Conservation (phyloP, 2,113 vertebrate species). For the Mesoclemmys tuberculata region DNA sequence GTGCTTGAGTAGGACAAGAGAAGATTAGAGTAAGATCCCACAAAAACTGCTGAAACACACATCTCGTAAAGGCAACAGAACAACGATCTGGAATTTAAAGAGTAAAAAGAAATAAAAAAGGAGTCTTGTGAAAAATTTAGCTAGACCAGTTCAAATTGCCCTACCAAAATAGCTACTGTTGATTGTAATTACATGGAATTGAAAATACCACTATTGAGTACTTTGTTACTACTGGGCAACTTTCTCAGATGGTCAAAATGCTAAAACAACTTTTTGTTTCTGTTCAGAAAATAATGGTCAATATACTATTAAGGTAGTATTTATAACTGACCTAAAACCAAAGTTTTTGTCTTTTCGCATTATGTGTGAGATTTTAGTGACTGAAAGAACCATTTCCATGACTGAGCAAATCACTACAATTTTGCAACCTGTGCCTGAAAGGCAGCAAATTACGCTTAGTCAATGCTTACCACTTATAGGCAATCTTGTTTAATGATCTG, state of each 20-base stretch:
- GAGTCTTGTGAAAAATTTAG: not conserved
- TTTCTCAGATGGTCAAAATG: not conserved
- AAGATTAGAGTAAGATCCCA: not conserved
- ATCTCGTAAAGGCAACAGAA: not conserved
- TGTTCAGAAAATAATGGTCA: not conserved
- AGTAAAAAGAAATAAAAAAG: not conserved
- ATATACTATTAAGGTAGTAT: not conserved
- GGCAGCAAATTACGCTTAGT: conserved; percentile 25
- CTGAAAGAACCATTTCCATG: conserved; percentile 8
- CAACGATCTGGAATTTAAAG: not conserved
- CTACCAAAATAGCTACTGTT: not conserved
- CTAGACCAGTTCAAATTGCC: not conserved
- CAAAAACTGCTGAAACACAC: not conserved
- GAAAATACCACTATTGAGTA: not conserved
- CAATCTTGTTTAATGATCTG: not conserved
- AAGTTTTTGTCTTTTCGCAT: not conserved
- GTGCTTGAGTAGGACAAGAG: not conserved
- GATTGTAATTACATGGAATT: not conserved
- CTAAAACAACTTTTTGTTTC: not conserved
- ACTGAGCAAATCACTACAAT: conserved; percentile 12
- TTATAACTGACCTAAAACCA: not conserved
- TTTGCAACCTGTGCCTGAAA: not conserved
- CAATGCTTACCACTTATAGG: not conserved
- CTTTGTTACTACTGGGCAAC: not conserved
- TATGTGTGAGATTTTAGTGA: not conserved